A percentile compares a stretch with the other conserved stretches of the same genome.
These are phyloP conservation scores for Urophycis tenuis DNA, from an alignment of 2,797 vertebrate species.

Conservation along the genomic window DNA sequence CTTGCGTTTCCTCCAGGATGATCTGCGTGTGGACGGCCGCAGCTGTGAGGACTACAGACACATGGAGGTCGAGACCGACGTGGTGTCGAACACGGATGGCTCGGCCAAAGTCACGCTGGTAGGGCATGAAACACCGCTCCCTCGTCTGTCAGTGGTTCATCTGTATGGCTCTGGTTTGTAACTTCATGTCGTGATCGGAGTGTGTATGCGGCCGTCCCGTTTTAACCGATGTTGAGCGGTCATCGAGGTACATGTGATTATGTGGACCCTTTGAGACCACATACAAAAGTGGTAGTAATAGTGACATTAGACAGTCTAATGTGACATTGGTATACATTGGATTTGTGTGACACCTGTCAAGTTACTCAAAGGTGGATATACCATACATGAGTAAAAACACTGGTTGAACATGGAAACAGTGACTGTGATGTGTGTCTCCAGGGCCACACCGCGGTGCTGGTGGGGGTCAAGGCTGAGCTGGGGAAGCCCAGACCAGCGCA, in stretches of 20 bases:
- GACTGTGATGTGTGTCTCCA: slow-evolving; percentile 34
- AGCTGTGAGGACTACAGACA: slow-evolving; percentile 94
- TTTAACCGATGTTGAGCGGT: too few relatives aligned
- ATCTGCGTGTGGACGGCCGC: slow-evolving; percentile 87
- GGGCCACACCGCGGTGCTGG: slow-evolving; percentile 91
- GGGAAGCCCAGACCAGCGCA: slow-evolving; percentile 73
- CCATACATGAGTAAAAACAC: too few relatives aligned
- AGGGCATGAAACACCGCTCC: slow-evolving; percentile 27
- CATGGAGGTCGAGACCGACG: slow-evolving; percentile 91
- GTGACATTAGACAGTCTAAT: too few relatives aligned
- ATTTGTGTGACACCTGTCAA: too few relatives aligned
- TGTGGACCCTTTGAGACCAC: too few relatives aligned
- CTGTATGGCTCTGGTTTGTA: too few relatives aligned
- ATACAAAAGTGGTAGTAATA: too few relatives aligned
- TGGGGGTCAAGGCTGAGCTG: slow-evolving; percentile 95
- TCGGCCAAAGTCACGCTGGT: slow-evolving; percentile 93
- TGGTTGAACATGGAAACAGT: background rate
- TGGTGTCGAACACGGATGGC: slow-evolving; percentile 95
- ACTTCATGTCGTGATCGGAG: too few relatives aligned
- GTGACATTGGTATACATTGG: too few relatives aligned
- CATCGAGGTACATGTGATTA: too few relatives aligned
- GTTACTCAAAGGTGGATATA: too few relatives aligned
- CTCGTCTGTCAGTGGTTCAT: background rate
- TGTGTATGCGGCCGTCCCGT: too few relatives aligned
- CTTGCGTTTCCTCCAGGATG: slow-evolving; percentile 73